Percentiles rank a stretch among this genome's conserved stretches.
These are phyloP conservation scores for Gopherus flavomarginatus DNA, from an alignment of 2,113 vertebrate genomes.

Conservation along the genomic window DNA sequence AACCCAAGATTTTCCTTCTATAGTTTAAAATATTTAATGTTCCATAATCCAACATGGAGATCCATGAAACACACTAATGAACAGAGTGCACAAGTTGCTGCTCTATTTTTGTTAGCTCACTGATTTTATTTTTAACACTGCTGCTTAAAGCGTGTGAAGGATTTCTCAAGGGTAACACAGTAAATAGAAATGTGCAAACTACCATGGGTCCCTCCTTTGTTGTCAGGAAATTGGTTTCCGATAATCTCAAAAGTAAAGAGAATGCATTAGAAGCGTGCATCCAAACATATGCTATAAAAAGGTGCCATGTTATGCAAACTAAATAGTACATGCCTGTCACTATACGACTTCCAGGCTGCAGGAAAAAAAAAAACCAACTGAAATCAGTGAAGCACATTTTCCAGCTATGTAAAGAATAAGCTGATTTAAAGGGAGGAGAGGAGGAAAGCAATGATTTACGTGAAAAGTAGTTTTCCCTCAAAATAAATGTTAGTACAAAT, in stretches of 20 bases:
- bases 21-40: slow-evolving; percentile 56
- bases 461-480: background rate
- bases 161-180: slow-evolving; percentile 66
- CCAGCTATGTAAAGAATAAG: slow-evolving; percentile 35
- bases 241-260: slow-evolving; percentile 58
- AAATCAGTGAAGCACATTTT: slow-evolving; percentile 26
- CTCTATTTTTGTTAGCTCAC: slow-evolving; percentile 34
- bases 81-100: background rate
- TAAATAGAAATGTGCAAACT: slow-evolving; percentile 50
- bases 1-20: background rate
- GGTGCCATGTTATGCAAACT: slow-evolving; percentile 15
- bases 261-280: slow-evolving; percentile 32
- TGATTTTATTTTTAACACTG: slow-evolving; percentile 37
- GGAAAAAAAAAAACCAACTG: slow-evolving; percentile 59
- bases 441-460: background rate
- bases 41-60: slow-evolving; percentile 40
- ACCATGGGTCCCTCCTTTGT: background rate
- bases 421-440: background rate
- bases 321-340: background rate
- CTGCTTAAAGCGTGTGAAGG: slow-evolving; percentile 49
- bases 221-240: slow-evolving; percentile 60
- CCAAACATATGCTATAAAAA: background rate
- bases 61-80: slow-evolving; percentile 55
- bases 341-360: slow-evolving; percentile 21
- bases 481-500: slow-evolving; percentile 1